Evolutionary conservation across 2,888 invertebrate genomes (phyloP).

Genomic region (Cenopis cana): DNA sequence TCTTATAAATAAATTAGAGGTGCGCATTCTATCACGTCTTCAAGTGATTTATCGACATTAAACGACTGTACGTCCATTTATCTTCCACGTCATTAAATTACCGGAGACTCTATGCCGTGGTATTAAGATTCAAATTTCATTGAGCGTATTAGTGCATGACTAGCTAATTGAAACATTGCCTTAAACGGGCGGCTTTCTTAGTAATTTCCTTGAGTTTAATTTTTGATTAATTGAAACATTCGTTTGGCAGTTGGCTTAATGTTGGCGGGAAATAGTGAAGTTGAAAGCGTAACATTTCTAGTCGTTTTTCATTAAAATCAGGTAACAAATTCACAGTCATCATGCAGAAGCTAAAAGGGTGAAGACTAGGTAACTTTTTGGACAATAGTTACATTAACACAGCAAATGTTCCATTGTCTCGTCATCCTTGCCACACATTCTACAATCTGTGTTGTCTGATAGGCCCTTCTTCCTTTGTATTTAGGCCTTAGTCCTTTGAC

Average conservation of each 20-base stretch:
- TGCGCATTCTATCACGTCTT: slow-evolving; percentile 18
- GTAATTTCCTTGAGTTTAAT: slow-evolving; percentile 22
- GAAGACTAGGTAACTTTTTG: no score
- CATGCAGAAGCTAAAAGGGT: no score
- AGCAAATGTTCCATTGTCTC: no score
- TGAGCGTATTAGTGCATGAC: slow-evolving; percentile 24
- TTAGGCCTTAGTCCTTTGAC: no score
- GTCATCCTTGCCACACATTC: no score
- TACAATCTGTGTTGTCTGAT: no score
- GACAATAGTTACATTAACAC: no score
- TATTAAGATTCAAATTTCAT: slow-evolving; percentile 5
- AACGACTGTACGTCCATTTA: slow-evolving; percentile 30
- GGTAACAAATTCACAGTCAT: no score
- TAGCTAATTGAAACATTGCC: slow-evolving; percentile 40
- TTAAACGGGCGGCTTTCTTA: slow-evolving; percentile 16
- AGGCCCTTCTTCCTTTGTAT: no score
- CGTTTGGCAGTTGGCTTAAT: not conserved
- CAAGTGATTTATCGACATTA: slow-evolving; percentile 38
- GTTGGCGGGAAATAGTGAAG: not conserved
- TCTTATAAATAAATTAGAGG: slow-evolving; percentile 19
- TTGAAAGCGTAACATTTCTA: not conserved
- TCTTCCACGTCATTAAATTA: slow-evolving; percentile 26
- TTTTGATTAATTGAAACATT: slow-evolving; percentile 2
- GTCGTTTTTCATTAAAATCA: not conserved
- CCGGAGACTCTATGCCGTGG: not conserved